phyloP scores from a whole-genome alignment of 2,113 vertebrate species.

The Sceloporus undulatus region DNA sequence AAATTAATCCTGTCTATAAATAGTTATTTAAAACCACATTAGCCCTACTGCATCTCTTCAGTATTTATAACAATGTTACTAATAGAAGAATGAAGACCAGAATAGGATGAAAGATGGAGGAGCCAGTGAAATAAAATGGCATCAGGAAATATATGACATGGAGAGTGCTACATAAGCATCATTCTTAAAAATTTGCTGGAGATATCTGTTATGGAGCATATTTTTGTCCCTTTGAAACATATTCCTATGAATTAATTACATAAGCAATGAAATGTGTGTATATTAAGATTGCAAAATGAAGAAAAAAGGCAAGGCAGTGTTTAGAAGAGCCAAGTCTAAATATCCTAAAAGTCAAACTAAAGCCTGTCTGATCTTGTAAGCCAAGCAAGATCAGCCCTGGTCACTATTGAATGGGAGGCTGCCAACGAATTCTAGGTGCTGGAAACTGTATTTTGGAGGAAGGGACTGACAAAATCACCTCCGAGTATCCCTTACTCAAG shows the following conservation, averaged over 20 bases:
- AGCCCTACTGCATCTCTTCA: background rate
- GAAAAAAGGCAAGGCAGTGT: background rate
- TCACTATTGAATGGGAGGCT: too few relatives aligned
- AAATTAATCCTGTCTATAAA: background rate
- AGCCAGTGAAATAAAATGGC: background rate
- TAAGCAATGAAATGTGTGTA: background rate
- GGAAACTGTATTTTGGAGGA: too few relatives aligned
- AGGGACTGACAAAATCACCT: too few relatives aligned
- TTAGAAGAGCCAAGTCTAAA: background rate
- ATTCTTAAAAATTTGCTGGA: background rate
- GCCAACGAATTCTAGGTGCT: too few relatives aligned
- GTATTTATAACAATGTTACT: background rate
- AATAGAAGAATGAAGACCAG: background rate
- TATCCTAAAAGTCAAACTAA: too few relatives aligned
- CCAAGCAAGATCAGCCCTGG: too few relatives aligned
- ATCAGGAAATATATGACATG: background rate
- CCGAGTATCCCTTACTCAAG: too few relatives aligned
- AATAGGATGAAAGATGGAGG: background rate
- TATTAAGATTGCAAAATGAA: slow-evolving; percentile 1
- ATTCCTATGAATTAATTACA: background rate
- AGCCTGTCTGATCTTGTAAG: too few relatives aligned
- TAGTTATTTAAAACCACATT: background rate
- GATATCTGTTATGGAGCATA: background rate
- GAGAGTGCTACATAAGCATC: background rate
- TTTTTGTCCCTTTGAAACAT: background rate